A percentile compares a stretch with the other conserved stretches of the same genome.
phyloP scores from a whole-genome alignment of 2,113 vertebrate species.

The Ancistrus triradiatus region DNA sequence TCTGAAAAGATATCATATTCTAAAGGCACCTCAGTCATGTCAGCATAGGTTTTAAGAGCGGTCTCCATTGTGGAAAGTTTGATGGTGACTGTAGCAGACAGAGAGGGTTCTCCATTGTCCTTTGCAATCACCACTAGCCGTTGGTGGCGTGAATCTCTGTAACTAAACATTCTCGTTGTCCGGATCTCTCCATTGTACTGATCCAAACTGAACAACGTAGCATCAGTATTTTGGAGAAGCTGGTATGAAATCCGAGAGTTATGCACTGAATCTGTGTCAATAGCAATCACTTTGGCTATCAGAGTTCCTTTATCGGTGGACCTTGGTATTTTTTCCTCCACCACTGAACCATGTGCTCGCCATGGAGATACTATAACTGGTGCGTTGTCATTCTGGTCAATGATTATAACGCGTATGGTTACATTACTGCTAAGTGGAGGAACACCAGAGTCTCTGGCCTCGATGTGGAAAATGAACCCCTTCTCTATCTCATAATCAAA shows the following conservation, averaged over 20 bases:
- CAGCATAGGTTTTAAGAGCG: conserved; percentile 62
- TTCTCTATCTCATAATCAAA: conserved; percentile 50
- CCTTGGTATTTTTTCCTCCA: conserved; percentile 57
- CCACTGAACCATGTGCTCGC: conserved; percentile 38
- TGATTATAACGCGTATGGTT: conserved; percentile 46
- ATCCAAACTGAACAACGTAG: conserved; percentile 50
- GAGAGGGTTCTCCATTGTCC: conserved; percentile 60
- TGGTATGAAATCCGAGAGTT: conserved; percentile 53
- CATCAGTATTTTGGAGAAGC: conserved; percentile 45
- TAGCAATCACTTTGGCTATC: conserved; percentile 47
- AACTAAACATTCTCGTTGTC: conserved; percentile 59
- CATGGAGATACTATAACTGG: conserved; percentile 46
- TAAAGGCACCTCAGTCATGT: conserved; percentile 36
- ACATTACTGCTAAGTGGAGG: conserved; percentile 43
- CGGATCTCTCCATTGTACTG: conserved; percentile 43
- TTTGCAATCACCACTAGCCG: conserved; percentile 64
- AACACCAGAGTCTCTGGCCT: conserved; percentile 45
- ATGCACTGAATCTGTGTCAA: conserved; percentile 50
- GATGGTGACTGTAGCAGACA: conserved; percentile 64
- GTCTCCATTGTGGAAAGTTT: conserved; percentile 72
- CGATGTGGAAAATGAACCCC: conserved; percentile 45
- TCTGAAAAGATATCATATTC: conserved; percentile 59
- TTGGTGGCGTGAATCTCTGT: conserved; percentile 61
- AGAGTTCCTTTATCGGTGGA: conserved; percentile 40
- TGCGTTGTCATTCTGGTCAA: conserved; percentile 48